Evolutionary conservation across 2,797 vertebrate species (phyloP), one percentile per base, ranked within the genome.

Genomic region (Gymnothorax javanicus): DNA sequence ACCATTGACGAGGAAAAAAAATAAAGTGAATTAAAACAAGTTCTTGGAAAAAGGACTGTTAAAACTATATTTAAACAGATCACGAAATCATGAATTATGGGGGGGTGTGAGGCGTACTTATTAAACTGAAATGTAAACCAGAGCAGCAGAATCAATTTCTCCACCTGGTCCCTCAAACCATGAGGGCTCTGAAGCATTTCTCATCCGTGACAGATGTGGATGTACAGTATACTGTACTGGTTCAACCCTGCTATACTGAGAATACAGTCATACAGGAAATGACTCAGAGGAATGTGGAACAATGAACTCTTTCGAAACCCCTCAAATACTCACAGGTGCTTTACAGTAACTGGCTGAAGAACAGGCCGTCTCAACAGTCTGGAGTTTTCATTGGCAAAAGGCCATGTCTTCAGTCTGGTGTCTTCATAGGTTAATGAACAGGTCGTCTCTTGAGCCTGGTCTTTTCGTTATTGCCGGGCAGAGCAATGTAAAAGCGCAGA

Each of bases 21-120:
- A 81, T 7, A 20, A 54, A 81, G 6, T 43, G 1, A 54, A 81
- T 3, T 12, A 27, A 69, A 73, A 69, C 13, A 27, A 20, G 69
- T 52, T 62, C 91, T 73, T 82, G 64, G 73, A 88, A 75, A 77
- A 33, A 17, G 90, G 89, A 27, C 27, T 27, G 88, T 82, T 90
- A 15, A 79, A 86, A 84, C 11, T 67, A 84, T 58, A 58, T 69
- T 67, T 20, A 59, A 33, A 88, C 57, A 77, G 25, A 54, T 67
- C n/a, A 83, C 33, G 59, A 83, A 54, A 69, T 64, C 57, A 88
- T 60, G 83, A 60, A 33, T 25, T n/a, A 17, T 43, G 33, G 15
- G 15, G 58, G 23, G 20, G n/a, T n/a, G 20, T 13, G 57, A 25
- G n/a, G 69, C 83, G 86, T 87, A 27, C 75, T 77, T 57, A 57